Evolutionary conservation across 2,113 vertebrate genomes (phyloP).

Genomic region (Corydoras sp.): DNA sequence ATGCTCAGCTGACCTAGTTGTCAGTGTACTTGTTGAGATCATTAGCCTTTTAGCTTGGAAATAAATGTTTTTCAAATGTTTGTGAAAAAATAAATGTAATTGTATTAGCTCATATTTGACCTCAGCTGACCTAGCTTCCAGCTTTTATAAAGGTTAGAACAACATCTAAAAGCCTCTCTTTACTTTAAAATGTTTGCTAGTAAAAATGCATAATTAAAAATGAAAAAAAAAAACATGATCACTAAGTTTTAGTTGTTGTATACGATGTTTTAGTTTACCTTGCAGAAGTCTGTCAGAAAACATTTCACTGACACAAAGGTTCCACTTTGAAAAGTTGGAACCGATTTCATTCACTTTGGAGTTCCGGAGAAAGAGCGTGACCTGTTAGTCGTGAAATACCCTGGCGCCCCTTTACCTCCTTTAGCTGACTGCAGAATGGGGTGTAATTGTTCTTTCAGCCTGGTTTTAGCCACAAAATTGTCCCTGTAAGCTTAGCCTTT

Average conservation of each 20-base stretch:
- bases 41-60: no score
- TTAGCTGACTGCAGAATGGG: slow-evolving; percentile 9
- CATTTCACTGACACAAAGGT: neutral
- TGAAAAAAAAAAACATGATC: no score
- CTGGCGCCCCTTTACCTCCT: slow-evolving; percentile 3
- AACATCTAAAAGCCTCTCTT: neutral
- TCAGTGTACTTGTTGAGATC: no score
- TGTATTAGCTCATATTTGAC: no score
- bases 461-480: slow-evolving; percentile 24
- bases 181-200: no score
- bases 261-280: neutral
- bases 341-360: slow-evolving; percentile 13
- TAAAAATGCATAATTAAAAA: no score
- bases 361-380: slow-evolving; percentile 20
- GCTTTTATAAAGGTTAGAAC: neutral
- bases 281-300: neutral
- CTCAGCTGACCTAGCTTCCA: no score
- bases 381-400: slow-evolving; percentile 10
- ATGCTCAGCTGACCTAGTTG: no score
- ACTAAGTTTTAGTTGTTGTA: no score
- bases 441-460: slow-evolving; percentile 24
- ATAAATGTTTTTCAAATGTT: no score
- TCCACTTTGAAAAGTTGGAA: slow-evolving; percentile 2
- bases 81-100: no score
- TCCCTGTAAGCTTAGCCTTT: slow-evolving; percentile 36